Evolutionary conservation across 2,888 invertebrate species (phyloP).

Genomic region (Xestia xanthographa): DNA sequence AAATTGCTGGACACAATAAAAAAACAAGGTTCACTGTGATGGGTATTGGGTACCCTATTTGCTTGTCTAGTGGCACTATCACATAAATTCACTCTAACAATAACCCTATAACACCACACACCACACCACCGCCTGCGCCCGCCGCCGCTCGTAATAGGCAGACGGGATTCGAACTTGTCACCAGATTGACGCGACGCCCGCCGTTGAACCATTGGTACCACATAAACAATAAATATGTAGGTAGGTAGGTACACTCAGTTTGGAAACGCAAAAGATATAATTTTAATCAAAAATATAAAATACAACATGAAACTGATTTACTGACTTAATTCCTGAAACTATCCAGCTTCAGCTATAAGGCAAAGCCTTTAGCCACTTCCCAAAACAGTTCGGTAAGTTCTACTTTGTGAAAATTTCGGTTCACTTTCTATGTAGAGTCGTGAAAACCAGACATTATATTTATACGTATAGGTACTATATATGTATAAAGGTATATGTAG

Average conservation of each 20-base stretch:
- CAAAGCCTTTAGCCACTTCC: neutral
- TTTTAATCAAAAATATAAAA: neutral
- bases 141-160: neutral
- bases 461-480: too few species aligned
- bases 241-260: neutral
- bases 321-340: neutral
- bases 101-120: neutral
- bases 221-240: neutral
- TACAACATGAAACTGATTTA: neutral
- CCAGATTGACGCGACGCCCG: neutral
- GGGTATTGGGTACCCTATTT: too few species aligned
- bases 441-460: neutral
- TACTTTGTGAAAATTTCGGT: neutral
- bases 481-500: too few species aligned
- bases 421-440: too few species aligned
- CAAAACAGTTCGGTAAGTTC: neutral
- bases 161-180: slow-evolving; percentile 5
- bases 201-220: neutral
- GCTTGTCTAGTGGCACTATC: neutral
- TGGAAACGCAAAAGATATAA: neutral
- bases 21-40: neutral
- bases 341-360: neutral
- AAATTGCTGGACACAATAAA: neutral
- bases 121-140: too few species aligned
- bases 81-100: neutral